Base-by-base conservation (phyloP, 2,888 invertebrate species). In the Drosophila melanosoma region DNA sequence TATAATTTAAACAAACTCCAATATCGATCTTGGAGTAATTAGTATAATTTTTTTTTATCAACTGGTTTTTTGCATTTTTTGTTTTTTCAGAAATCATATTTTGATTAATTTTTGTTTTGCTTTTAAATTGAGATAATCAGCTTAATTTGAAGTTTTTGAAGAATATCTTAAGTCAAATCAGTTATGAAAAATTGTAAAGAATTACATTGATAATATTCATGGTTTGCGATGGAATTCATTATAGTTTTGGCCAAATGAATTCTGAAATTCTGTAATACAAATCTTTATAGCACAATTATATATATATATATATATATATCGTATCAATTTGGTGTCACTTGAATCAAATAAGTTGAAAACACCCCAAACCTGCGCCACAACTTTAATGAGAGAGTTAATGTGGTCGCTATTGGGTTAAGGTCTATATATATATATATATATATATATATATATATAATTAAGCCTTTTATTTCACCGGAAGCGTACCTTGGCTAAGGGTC, bases 371-470 rank as follows among this genome's bases (percentile, higher is more conserved):
- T 23, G 35, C 29, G 12, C 15, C 33, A 29, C 29, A 26, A 29
- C n/a, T 45, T 23, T 61, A 75, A 70, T 71, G 72, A 42, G 45
- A 32, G 57, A 42, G 61, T 52, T 54, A 63, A 60, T 40, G 65
- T 60, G 63, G 69, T 53, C 62, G 65, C 29, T 12, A 48, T 45
- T 23, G 61, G 58, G 56, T 53, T 56, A 42, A 80, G 58, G 68
- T 36, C n/a, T 38, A 23, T 35, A 26, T 42, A 11, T 20, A 7
- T 23, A 23, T 23, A 6, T 20, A 35, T 8, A 10, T n/a, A 33
- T 23, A 6, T 20, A 35, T 8, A 10, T n/a, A 33, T 69, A 74
- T 80, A 81, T 79, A 81, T 79, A 79, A 79, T 79, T 79, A 79
- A 79, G 73, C 68, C 60, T 66, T 73, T 79, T 81, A 40, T 49